Evolutionary conservation across 2,113 vertebrate genomes (phyloP).

Genomic region (Myiozetetes cayanensis): DNA sequence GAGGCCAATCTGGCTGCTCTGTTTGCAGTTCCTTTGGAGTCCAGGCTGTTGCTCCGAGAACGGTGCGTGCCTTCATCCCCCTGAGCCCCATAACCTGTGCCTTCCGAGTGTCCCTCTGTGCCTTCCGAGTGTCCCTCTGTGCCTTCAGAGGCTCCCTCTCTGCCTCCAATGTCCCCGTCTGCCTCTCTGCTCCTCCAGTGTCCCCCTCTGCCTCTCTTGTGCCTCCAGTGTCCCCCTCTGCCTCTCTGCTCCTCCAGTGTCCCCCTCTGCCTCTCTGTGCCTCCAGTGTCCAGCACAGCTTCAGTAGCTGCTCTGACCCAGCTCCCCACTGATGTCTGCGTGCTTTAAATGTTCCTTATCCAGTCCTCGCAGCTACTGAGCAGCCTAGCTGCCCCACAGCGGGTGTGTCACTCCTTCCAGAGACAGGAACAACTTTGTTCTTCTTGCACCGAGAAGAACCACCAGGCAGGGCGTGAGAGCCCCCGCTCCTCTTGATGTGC

Average conservation of each 20-base stretch:
- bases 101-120: too few species aligned
- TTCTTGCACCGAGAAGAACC: fast-evolving
- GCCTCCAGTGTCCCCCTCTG: too few species aligned
- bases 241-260: too few species aligned
- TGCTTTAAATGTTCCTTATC: neutral
- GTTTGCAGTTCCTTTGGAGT: neutral
- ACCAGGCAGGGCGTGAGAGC: fast-evolving
- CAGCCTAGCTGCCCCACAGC: neutral
- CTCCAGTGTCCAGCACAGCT: neutral
- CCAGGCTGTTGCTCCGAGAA: neutral
- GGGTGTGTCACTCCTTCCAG: neutral
- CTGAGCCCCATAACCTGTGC: neutral
- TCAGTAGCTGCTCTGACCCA: neutral
- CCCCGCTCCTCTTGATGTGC: fast-evolving
- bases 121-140: too few species aligned
- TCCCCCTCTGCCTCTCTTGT: neutral
- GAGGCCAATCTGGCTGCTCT: neutral
- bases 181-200: neutral
- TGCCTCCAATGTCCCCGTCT: neutral
- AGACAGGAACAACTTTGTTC: neutral
- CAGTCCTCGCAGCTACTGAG: neutral
- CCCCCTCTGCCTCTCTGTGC: neutral
- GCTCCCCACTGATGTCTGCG: neutral
- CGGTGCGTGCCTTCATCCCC: fast-evolving
- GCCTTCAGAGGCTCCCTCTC: too few species aligned